Evolutionary conservation across 2,113 vertebrate genomes (phyloP), one percentile per base, ranked within the genome.

Genomic region (Semicossyphus pulcher): DNA sequence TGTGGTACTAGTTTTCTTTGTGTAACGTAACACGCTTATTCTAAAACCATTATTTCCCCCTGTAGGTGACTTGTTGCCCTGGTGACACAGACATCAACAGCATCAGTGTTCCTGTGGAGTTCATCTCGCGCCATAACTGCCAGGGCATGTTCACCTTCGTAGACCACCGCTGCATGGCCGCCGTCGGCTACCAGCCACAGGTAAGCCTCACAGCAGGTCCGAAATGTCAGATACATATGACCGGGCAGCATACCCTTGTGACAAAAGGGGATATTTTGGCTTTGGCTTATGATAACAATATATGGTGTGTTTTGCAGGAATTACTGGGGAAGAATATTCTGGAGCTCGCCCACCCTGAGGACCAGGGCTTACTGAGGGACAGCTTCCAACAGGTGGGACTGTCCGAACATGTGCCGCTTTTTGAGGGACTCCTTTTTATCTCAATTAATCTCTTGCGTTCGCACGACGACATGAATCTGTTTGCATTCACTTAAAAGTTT

Each of bases 71-170:
- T 1, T 97, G 96, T 91, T 98, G 95, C 0, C 97, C 97, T 18
- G 95, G 92, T 58, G 96, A 97, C 54, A 92, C 93, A 1, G 96
- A 95, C 86, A 89, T 96, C 61, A 97, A 91, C 87, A 96, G 86
- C 0, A 81, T 97, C 28, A 96, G 94, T 28, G 94, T 96, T 56
- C 98, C 98, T 0, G 95, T 95, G 1, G 98, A 99, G 68, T 99
- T 99, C 92, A 98, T 99, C 85, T 99, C 98, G 36, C 90, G 98
- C 1, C 98, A 99, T 88, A 98, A 95, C 89, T 95, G 94, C 3
- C 95, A 96, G 0, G 95, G 98, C 0, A 73, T 94, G 10, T 99
- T 98, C 89, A 99, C 97, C 42, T 99, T 99, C 36, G 95, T 99
- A 16, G 98, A 99, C 80, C 97, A 98, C 73, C 96, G 98, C 21